Evolutionary conservation across 2,797 vertebrate species (phyloP), one percentile per base, ranked within the genome.

Genomic region (Parambassis ranga): DNA sequence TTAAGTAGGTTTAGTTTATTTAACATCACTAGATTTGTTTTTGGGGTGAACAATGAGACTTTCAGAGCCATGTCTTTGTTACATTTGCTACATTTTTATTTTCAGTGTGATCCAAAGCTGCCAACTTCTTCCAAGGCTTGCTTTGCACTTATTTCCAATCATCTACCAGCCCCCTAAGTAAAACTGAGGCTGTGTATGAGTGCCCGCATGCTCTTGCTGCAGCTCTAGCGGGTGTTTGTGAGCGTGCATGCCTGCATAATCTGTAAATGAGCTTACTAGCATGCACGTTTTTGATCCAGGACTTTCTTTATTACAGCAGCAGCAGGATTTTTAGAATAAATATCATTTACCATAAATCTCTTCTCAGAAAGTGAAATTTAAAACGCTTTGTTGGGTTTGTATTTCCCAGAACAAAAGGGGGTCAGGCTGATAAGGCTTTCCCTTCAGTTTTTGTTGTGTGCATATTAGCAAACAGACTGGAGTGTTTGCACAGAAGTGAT

Each of bases 261-360:
- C 81, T 81, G 74, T 71, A 82, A 88, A 89, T 89, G 84, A 87
- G 83, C 75, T 90, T 87, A 87, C 47, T 33, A 68, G 69, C 65
- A 33, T 0, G 70, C 66, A 59, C 44, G 18, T 75, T 83, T 72
- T 31, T 31, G 41, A 86, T 83, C 67, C 79, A 60, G 61, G 62
- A 79, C 71, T 81, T 87, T 80, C 86, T 86, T 86, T 82, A 82
- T 86, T 79, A 77, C 82, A 70, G 65, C 76, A 60, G 60, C 60
- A 3, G 52, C 20, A 55, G 85, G 79, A 86, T 82, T 85, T 80
- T 78, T 79, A 81, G 65, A 88, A 89, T 79, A 85, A 81, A 88
- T 78, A 76, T 83, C 56, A 81, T 87, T 83, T 69, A 80, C 51
- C 46, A 35, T 65, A 83, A 87, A 82, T 71, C 79, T 78, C 67